phyloP scores from a whole-genome alignment of 2,888 invertebrate genomes.

The Agonopterix arenella region DNA sequence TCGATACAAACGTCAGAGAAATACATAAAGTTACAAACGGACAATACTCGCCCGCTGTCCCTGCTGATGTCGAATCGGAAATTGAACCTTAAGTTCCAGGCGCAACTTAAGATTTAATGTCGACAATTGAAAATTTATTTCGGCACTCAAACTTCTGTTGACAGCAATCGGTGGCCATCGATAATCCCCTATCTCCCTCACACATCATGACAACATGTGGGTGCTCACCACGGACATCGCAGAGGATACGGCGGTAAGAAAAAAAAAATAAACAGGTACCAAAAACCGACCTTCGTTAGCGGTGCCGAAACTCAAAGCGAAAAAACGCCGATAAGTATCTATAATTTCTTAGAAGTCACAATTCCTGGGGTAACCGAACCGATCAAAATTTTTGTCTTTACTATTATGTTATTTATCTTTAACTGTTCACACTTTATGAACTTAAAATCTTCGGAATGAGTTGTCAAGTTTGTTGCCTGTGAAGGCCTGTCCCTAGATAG shows the following conservation, averaged over 20 bases:
- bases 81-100: slow-evolving; percentile 19
- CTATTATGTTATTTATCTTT: slow-evolving; percentile 51
- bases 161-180: slow-evolving; percentile 64
- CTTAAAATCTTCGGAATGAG: slow-evolving; percentile 50
- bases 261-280: slow-evolving; percentile 62
- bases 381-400: slow-evolving; percentile 51
- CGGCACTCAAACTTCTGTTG: slow-evolving; percentile 46
- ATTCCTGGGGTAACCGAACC: slow-evolving; percentile 35
- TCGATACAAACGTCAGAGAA: slow-evolving; percentile 15
- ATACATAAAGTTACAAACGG: slow-evolving; percentile 11
- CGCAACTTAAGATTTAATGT: slow-evolving; percentile 9
- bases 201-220: slow-evolving; percentile 48
- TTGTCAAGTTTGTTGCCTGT: slow-evolving; percentile 48
- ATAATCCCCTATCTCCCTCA: slow-evolving; percentile 56
- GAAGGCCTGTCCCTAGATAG: slow-evolving; percentile 36
- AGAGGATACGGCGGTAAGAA: slow-evolving; percentile 41
- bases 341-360: slow-evolving; percentile 64
- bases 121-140: slow-evolving; percentile 19
- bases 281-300: slow-evolving; percentile 62
- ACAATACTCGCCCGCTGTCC: slow-evolving; percentile 8
- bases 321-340: slow-evolving; percentile 58
- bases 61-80: slow-evolving; percentile 18
- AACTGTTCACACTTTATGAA: slow-evolving; percentile 61
- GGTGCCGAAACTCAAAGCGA: slow-evolving; percentile 59
- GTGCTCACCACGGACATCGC: slow-evolving; percentile 28